Evolutionary conservation across 2,797 vertebrate genomes (phyloP).

Genomic region (Tenualosa ilisha): DNA sequence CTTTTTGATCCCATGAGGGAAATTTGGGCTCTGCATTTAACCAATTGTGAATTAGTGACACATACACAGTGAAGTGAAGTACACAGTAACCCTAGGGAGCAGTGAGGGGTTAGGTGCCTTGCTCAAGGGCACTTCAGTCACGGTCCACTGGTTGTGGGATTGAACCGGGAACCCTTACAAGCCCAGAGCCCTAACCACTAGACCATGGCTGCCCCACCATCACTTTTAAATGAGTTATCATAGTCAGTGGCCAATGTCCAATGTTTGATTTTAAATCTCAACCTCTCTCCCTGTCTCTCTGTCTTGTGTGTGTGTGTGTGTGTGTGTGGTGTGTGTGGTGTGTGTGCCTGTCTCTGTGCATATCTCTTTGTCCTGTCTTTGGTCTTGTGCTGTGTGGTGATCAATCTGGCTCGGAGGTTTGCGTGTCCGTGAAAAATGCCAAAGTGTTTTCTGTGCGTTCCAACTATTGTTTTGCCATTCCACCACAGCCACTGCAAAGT

Average conservation of each 20-base stretch:
- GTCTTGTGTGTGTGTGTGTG: neutral
- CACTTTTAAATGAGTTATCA: neutral
- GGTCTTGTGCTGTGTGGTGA: neutral
- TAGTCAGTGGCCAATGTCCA: neutral
- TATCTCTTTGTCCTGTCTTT: neutral
- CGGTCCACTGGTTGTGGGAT: too few relatives aligned
- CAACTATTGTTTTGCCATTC: conserved; percentile 49
- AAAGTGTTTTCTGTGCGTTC: neutral
- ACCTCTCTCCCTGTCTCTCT: neutral
- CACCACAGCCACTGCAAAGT: conserved; percentile 56
- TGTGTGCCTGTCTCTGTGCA: neutral
- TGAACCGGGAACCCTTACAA: too few relatives aligned
- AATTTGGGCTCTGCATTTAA: too few relatives aligned
- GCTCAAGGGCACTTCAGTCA: too few relatives aligned
- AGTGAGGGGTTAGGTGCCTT: too few relatives aligned
- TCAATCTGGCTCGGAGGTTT: neutral
- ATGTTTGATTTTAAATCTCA: neutral
- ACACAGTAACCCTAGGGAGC: too few relatives aligned
- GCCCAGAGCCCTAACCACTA: too few relatives aligned
- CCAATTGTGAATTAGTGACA: too few relatives aligned
- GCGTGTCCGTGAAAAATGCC: neutral
- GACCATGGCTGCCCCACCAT: neutral
- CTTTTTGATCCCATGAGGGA: too few relatives aligned
- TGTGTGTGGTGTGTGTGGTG: neutral
- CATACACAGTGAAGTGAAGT: too few relatives aligned